Evolutionary conservation across 2,888 invertebrate genomes (phyloP), one percentile per base, ranked within the genome.

Genomic region (Hyalella azteca): DNA sequence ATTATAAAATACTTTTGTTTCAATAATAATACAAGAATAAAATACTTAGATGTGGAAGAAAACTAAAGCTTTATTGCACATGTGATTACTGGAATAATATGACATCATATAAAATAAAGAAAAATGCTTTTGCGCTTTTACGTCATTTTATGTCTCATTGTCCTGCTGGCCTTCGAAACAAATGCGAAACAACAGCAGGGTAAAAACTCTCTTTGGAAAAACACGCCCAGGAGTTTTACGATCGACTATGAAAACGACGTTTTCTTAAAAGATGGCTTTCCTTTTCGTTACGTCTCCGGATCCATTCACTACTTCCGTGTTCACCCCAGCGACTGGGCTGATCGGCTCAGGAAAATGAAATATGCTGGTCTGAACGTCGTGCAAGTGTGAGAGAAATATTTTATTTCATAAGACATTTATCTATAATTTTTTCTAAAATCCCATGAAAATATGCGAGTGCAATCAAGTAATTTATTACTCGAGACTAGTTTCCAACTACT

Each of bases 281-380:
- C 88, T 73, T 87, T 89, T 40, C 88, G 88, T 2, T 86, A 90
- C 32, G 88, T 88, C 77, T 89, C 89, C 86, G 91, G 91, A 29
- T 90, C 91, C 75, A 88, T 90, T 79, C 90, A 90, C 86, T 90
- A 90, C 86, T 89, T 88, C 85, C 87, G 91, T 50, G 88, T 90
- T 1, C 90, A 89, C 78, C 88, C 88, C 0, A 86, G 87, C 19
- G 88, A 89, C 85, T 91, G 91, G 91, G 85, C 88, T 79, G 90
- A 90, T 85, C 86, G 90, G n/a, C 87, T 91, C 39, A 85, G 86
- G 77, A 90, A 90, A 86, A 87, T 90, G 86, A 87, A 89, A 81
- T 89, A 89, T 26, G 88, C 88, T 66, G 90, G 91, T 22, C 87
- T 90, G 32, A 90, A 90, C 86, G 88, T 90, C 9, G 88, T 90